Evolutionary conservation across 53 echinoderm and acorn worm genomes (phyloP).

Genomic region (Crossaster papposus): DNA sequence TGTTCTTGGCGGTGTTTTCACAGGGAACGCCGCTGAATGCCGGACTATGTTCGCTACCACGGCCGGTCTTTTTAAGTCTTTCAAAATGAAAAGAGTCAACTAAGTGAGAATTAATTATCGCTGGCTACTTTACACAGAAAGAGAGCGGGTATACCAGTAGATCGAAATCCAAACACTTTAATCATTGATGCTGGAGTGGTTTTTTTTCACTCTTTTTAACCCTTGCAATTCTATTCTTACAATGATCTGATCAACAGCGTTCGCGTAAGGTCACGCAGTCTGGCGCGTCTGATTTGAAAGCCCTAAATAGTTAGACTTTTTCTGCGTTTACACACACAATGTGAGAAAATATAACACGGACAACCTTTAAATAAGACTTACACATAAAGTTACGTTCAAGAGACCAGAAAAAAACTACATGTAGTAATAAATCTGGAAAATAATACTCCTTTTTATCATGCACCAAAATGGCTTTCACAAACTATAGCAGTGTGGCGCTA

Average conservation of each 20-base stretch:
- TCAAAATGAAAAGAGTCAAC: constrained; percentile 33
- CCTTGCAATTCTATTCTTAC: not conserved
- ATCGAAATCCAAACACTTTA: not conserved
- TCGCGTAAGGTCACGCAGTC: not conserved
- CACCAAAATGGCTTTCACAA: too few species aligned
- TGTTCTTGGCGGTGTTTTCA: constrained; percentile 44
- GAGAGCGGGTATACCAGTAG: constrained; percentile 33
- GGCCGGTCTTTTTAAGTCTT: not conserved
- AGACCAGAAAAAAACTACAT: too few species aligned
- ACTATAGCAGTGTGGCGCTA: too few species aligned
- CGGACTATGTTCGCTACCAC: constrained; percentile 5
- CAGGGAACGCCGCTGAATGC: constrained; percentile 24
- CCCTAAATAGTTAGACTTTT: too few species aligned
- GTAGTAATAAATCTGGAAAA: too few species aligned
- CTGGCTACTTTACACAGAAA: not conserved
- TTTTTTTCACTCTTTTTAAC: not conserved
- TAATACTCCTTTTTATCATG: too few species aligned
- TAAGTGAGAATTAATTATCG: constrained; percentile 48
- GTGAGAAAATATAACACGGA: too few species aligned
- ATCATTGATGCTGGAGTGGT: not conserved
- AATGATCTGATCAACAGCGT: not conserved
- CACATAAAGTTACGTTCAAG: too few species aligned
- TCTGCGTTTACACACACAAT: too few species aligned
- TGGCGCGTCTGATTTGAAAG: not conserved
- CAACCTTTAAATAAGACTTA: too few species aligned